phyloP scores from a whole-genome alignment of 2,113 vertebrate genomes.

The Hoplias malabaricus region DNA sequence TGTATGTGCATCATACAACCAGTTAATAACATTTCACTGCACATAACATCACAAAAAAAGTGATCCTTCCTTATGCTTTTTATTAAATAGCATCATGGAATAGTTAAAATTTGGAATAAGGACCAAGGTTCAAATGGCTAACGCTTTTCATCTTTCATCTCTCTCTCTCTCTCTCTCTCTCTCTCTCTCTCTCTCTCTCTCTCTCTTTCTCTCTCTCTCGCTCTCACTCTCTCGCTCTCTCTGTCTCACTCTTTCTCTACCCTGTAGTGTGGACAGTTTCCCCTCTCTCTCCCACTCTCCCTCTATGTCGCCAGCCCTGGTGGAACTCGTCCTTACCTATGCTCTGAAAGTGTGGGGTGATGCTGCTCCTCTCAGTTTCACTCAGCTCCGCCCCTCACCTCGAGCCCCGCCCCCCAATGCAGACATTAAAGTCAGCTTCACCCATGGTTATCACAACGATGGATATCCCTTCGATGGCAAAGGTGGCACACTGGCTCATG shows the following conservation, averaged over 20 bases:
- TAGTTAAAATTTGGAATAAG: too few relatives aligned
- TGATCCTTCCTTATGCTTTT: too few relatives aligned
- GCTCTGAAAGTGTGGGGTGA: slow-evolving; percentile 48
- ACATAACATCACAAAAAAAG: too few relatives aligned
- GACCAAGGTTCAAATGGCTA: too few relatives aligned
- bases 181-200: slow-evolving; percentile 36
- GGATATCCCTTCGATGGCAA: slow-evolving; percentile 77
- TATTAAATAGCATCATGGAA: too few relatives aligned
- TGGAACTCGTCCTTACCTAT: slow-evolving; percentile 39
- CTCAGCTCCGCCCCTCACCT: neutral
- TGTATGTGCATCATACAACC: too few relatives aligned
- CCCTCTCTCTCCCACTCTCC: slow-evolving; percentile 38
- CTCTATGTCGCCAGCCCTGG: slow-evolving; percentile 37
- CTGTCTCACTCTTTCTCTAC: neutral
- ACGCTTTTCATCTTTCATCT: neutral
- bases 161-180: neutral
- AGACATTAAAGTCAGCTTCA: slow-evolving; percentile 71
- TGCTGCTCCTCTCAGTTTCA: slow-evolving; percentile 42
- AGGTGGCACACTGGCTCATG: slow-evolving; percentile 76
- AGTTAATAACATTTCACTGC: too few relatives aligned
- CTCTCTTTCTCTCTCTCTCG: slow-evolving; percentile 27
- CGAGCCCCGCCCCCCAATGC: neutral
- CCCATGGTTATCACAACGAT: slow-evolving; percentile 69
- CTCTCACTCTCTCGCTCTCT: too few relatives aligned
- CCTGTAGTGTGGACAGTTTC: slow-evolving; percentile 42